Percentiles rank a stretch among this genome's conserved stretches.
These are phyloP conservation scores for Taeniopygia guttata DNA, from an alignment of 2,797 vertebrate species.

Conservation along the genomic window DNA sequence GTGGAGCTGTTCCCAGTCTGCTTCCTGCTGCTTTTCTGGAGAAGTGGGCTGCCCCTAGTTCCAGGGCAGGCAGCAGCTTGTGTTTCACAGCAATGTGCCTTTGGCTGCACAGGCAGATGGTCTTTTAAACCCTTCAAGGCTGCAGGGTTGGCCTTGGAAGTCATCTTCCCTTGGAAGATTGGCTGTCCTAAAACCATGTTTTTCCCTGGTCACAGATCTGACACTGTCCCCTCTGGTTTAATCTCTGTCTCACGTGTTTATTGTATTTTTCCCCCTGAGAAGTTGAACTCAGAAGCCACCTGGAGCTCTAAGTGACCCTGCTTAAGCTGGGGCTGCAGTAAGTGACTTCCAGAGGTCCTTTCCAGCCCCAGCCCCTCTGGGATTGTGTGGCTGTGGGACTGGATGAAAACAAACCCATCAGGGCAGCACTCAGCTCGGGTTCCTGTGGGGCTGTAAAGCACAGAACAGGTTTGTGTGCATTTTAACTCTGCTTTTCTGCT, in stretches of 20 bases:
- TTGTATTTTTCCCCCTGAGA: fast-evolving
- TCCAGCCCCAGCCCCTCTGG: not conserved
- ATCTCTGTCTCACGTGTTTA: fast-evolving
- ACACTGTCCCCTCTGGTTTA: not conserved
- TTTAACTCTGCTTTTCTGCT: not conserved
- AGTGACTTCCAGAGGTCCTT: not conserved
- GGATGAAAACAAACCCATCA: not conserved
- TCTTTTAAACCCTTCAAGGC: not conserved
- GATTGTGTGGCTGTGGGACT: not conserved
- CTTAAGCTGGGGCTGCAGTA: not conserved
- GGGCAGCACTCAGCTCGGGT: not conserved
- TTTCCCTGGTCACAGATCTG: not conserved
- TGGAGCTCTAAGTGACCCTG: not conserved
- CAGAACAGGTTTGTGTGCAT: not conserved
- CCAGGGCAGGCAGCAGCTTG: not conserved
- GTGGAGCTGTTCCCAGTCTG: not conserved
- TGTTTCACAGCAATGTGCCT: fast-evolving
- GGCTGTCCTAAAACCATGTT: fast-evolving
- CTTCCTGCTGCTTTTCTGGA: not conserved
- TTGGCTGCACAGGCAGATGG: not conserved
- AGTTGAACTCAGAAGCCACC: not conserved
- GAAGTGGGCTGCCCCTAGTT: not conserved
- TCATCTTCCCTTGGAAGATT: not conserved
- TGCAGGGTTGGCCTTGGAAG: not conserved
- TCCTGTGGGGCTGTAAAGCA: not conserved